Base-by-base conservation (phyloP, 2,113 vertebrate genomes). In the Neomonachus schauinslandi region DNA sequence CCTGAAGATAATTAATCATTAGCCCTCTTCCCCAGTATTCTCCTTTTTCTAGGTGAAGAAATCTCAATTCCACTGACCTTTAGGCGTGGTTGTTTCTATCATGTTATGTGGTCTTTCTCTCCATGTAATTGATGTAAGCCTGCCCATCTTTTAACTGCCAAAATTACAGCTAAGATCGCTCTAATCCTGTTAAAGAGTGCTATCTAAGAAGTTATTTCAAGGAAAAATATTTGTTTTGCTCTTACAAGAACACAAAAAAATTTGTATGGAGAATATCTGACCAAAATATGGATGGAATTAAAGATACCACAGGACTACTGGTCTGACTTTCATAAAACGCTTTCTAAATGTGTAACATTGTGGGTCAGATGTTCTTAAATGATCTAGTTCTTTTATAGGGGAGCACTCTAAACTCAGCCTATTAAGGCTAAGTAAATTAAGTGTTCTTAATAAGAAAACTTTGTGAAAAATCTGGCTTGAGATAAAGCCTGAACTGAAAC, bases 191-290 rank as follows among this genome's bases (percentile, higher is more conserved):
- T 94, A 80, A 91, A 95, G 18, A 94, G 9, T 18, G 12, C 57
- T 39, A 84, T 51, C 65, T 80, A 88, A 77, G 39, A 61, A 84
- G 28, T 86, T 63, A 42, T 84, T 93, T 51, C 71, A 57, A 85
- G 49, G 15, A 86, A 94, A 79, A 81, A 46, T 51, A n/a, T 42
- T 67, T 88, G 13, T 59, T 96, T 97, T 89, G 18, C 5, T 96
- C 91, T 95, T 22, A 72, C 0, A 87, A 86, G 26, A 79, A 87
- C 6, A n/a, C 36, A 91, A 92, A 88, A 92, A 93, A 49, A 69
- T 79, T 67, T 89, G 4, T 79, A 26, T 92, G 55, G 28, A 21
- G 21, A 79, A 33, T 55, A 86, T 82, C 19, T 89, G 21, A 81
- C 31, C 51, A 92, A 95, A 89, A 81, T 74, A 83, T 21, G 1